Conservation (phyloP, 2,797 vertebrate species). For the Urophycis tenuis region DNA sequence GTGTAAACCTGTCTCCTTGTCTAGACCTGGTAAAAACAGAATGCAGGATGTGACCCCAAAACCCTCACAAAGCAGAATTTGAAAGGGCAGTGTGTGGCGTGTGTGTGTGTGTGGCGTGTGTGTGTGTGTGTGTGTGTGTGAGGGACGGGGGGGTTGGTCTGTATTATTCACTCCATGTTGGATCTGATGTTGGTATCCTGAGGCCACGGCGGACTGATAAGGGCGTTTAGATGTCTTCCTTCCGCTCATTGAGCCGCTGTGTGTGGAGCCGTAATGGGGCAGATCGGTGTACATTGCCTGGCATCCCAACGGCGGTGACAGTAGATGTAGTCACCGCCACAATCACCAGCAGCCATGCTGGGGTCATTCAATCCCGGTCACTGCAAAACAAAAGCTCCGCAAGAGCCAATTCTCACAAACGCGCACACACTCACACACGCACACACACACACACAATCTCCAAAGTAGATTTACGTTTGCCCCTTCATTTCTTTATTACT, state of each 20-base stretch:
- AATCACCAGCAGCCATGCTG: not conserved
- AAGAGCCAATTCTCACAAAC: not conserved
- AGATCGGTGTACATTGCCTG: conserved; percentile 17
- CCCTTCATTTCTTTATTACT: conserved; percentile 40
- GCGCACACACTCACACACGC: not conserved
- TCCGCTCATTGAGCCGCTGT: conserved; percentile 27
- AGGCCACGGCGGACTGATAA: not conserved
- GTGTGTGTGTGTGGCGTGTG: conserved; percentile 50
- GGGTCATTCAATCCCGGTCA: not conserved
- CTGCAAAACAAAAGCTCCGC: not conserved
- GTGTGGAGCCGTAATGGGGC: conserved; percentile 15
- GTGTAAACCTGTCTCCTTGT: conserved; percentile 46
- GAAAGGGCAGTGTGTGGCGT: conserved; percentile 58
- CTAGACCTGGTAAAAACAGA: conserved; percentile 69
- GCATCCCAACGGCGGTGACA: conserved; percentile 25
- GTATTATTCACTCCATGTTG: not conserved
- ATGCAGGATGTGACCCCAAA: conserved; percentile 68
- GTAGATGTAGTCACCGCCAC: conserved; percentile 5
- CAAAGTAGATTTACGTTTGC: not conserved
- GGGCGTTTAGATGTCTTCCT: conserved; percentile 29
- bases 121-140: not conserved
- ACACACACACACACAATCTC: not conserved
- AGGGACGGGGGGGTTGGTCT: not conserved
- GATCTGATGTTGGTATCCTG: not conserved
- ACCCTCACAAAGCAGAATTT: conserved; percentile 53